Evolutionary conservation across 92 coral and sea anemone genomes (phyloP), one percentile per base, ranked within the genome.

Genomic region (Zoanthus sociatus): DNA sequence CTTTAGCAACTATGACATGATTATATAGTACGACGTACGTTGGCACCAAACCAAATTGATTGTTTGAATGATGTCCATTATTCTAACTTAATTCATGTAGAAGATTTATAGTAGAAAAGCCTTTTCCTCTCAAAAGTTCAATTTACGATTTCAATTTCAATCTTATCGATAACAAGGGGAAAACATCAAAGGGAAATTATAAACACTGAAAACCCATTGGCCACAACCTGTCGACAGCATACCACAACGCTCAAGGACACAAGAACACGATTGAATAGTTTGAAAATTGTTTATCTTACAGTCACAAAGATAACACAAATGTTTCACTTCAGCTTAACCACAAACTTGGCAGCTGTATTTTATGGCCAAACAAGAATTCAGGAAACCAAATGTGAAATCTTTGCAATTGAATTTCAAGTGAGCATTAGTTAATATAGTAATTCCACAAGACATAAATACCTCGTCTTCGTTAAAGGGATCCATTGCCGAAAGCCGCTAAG

Each of bases 391-490:
- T 16, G 16, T 14, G 18, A 54, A 3, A 1, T 6, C 11, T 3
- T 26, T 63, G 4, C 16, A 55, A 15, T 17, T 5, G 79, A 13
- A 9, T 9, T 8, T 8, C 55, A 60, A 78, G 31, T 33, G 7
- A 78, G 32, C 72, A 32, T 37, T 37, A 1, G 42, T 37, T 2
- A 4, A 37, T 37, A 37, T 37, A 37, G 42, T 37, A 37, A 2
- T 37, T 37, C 42, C 42, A 37, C 3, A 16, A 14, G 32, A 73
- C 13, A 30, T 33, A 32, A 33, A 78, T 14, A 78, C 83, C 83
- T 78, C 31, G 4, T 78, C 83, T 60, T 78, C 83, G 68, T 78
- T 78, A 16, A 78, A 78, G 37, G 83, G 46, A 78, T 78, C 83
- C 71, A 63, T 78, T 11, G 51, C 70, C 14, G 8, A 13, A 78